Evolutionary conservation across 2,888 invertebrate species (phyloP).

Genomic region (Trissoscelio sp.): DNA sequence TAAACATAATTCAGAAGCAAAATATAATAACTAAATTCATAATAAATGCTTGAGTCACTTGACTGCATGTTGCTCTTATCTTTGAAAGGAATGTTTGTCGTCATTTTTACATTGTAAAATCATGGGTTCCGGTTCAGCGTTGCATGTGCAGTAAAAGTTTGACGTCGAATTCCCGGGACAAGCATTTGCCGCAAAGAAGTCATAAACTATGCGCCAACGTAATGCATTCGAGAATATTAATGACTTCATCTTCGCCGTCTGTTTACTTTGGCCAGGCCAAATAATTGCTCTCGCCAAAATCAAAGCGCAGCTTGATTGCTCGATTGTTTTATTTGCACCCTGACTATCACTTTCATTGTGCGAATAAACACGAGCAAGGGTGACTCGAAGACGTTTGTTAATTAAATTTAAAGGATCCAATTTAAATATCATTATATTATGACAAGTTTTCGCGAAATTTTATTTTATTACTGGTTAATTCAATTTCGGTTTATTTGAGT

Average conservation of each 20-base stretch:
- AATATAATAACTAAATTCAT: constrained; percentile 33
- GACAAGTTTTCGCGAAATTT: not conserved
- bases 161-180: constrained; percentile 36
- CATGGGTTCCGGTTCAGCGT: constrained; percentile 12
- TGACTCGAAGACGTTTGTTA: constrained; percentile 6
- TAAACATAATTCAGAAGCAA: no score
- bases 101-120: constrained; percentile 23
- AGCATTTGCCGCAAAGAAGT: constrained; percentile 41
- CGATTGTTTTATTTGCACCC: constrained; percentile 40
- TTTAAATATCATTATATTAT: constrained; percentile 10
- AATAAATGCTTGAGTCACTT: constrained; percentile 17
- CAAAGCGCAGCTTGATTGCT: no score
- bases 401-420: constrained; percentile 14
- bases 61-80: constrained; percentile 39
- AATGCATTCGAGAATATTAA: constrained; percentile 50
- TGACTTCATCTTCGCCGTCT: constrained; percentile 46
- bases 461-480: no score
- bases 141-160: constrained; percentile 38
- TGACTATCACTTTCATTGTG: constrained; percentile 42
- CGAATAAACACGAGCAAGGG: constrained; percentile 1
- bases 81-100: constrained; percentile 30
- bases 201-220: constrained; percentile 35
- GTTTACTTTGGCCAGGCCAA: constrained; percentile 34
- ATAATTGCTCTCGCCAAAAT: constrained; percentile 50
- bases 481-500: no score